Base-by-base conservation (phyloP, 2,113 vertebrate genomes). In the Plestiodon gilberti region DNA sequence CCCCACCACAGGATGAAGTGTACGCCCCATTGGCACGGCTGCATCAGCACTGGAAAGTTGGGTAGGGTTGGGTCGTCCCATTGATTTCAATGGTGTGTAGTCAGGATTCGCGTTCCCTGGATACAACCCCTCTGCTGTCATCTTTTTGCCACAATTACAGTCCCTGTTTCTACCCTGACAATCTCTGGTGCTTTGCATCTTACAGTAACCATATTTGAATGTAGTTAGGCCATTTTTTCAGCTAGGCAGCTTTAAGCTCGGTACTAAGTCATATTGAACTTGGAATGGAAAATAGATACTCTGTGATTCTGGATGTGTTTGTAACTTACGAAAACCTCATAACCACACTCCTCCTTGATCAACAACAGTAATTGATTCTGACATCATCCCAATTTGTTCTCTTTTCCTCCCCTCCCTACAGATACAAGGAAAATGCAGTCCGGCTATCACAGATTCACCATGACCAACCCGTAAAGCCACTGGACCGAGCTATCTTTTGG, bases 401-500 rank as follows among this genome's bases (percentile, higher is more conserved):
- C 9, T 0, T n/a, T 11, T 62, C 28, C 78, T 38, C 78, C 38
- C 25, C 15, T 67, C 33, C 3, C 84, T 64, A 30, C 65, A 97
- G 98, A 43, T 99, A 98, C 87, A 99, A 98, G 88, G 97, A 98
- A 84, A 99, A 97, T 28, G 94, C 83, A 33, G 83, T 97, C 88
- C 78, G 82, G 28, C 87, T 99, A 90, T 99, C 98, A 59, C 89
- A 70, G 7, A 98, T 99, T 91, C 98, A 99, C 40, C 98, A 98
- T 0, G 97, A 99, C 87, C 97, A 98, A 82, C 98, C 97, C 0
- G 18, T 97, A 1, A 97, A 89, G 75, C 96, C 98, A 22, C 93
- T 95, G 84, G 98, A 98, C 25, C 95, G 97, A 94, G 97, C 98
- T 0, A 96, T 98, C 75, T 99, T 98, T 95, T 99, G 98, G 98